Evolutionary conservation across 2,113 vertebrate species (phyloP).

Genomic region (Dissostichus mawsoni): DNA sequence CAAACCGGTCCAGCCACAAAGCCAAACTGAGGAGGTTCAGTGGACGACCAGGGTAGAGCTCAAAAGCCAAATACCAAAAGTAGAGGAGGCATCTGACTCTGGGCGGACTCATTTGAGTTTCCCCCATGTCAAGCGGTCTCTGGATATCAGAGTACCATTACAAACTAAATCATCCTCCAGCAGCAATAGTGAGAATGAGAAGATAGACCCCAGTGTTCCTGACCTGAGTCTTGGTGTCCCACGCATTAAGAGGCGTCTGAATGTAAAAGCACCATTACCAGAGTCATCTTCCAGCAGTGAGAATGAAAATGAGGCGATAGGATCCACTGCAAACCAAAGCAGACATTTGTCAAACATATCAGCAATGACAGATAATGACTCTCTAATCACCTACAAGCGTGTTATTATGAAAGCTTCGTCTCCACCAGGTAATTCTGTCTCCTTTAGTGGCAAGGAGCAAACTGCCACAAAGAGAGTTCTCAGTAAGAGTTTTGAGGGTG

Average conservation of each 20-base stretch:
- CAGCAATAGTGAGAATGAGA: conserved; percentile 48
- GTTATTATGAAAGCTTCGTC: conserved; percentile 58
- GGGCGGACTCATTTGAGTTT: background rate
- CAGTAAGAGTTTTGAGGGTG: conserved; percentile 31
- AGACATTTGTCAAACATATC: conserved; percentile 6
- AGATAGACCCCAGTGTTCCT: background rate
- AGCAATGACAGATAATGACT: conserved; percentile 24
- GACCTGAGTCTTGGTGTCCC: conserved; percentile 49
- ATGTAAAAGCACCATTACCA: conserved; percentile 51
- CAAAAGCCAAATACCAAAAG: background rate
- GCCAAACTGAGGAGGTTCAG: background rate
- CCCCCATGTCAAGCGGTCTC: background rate
- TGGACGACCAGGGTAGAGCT: background rate
- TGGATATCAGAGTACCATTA: conserved; percentile 10
- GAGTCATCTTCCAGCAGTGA: conserved; percentile 31
- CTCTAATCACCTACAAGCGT: conserved; percentile 59
- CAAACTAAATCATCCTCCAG: conserved; percentile 24
- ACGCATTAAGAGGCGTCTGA: conserved; percentile 15
- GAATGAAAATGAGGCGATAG: conserved; percentile 13
- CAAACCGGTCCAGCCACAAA: background rate
- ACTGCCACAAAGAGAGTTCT: conserved; percentile 7
- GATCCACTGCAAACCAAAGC: conserved; percentile 16
- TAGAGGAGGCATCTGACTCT: background rate
- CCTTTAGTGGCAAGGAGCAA: conserved; percentile 16
- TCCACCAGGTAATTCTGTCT: background rate